phyloP scores from a whole-genome alignment of 2,113 vertebrate genomes.

The Pygoscelis adeliae region DNA sequence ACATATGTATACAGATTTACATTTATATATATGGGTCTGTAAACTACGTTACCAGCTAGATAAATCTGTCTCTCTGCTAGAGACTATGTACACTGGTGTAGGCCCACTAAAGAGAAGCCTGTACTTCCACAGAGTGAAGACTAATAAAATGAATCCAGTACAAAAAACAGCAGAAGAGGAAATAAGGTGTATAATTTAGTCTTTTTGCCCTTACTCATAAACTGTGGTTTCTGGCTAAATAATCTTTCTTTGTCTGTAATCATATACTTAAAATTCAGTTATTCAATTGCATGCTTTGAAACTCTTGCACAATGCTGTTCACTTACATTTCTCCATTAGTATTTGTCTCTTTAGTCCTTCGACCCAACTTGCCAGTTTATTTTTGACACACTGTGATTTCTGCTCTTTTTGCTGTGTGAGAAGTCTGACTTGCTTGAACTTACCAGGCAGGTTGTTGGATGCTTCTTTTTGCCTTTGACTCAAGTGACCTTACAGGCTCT shows the following conservation, averaged over 20 bases:
- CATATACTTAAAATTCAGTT: background rate
- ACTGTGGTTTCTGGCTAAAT: background rate
- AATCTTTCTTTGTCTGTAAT: background rate
- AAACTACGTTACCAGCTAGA: background rate
- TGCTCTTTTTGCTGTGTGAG: background rate
- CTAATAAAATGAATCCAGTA: background rate
- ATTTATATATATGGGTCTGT: background rate
- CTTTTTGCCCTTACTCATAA: background rate
- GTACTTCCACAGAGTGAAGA: background rate
- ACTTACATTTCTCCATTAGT: background rate
- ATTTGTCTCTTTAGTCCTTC: background rate
- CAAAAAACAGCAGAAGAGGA: background rate
- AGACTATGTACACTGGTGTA: background rate
- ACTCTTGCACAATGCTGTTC: background rate
- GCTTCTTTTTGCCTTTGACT: background rate
- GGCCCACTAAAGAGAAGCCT: background rate
- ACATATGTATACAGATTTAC: fast-evolving
- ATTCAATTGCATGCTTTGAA: background rate
- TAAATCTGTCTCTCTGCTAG: background rate
- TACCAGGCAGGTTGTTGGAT: background rate
- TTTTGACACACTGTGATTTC: background rate
- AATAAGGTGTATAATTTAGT: background rate
- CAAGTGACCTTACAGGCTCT: background rate
- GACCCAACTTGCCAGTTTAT: background rate
- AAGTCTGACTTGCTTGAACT: background rate